phyloP scores from a whole-genome alignment of 2,888 invertebrate species.

The Sclerodermus sp. region DNA sequence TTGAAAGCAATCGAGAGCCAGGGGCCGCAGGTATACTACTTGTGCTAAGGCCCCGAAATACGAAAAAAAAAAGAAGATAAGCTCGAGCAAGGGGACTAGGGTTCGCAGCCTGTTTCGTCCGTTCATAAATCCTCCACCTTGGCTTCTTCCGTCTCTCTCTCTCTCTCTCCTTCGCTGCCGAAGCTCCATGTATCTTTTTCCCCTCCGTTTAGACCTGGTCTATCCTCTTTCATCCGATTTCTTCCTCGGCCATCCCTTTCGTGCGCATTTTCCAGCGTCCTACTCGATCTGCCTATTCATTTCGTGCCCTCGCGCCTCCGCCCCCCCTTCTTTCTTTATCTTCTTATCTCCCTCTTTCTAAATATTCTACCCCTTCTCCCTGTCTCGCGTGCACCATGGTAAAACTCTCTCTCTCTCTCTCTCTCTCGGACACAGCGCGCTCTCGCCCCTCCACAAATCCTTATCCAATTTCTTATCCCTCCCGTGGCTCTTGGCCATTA shows the following conservation, averaged over 20 bases:
- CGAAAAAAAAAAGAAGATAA: constrained; percentile 34
- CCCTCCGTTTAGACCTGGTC: background rate
- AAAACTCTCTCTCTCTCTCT: constrained; percentile 7
- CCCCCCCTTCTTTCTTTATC: background rate
- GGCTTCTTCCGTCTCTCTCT: constrained; percentile 19
- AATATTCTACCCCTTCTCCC: too few species aligned
- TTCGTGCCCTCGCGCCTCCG: background rate
- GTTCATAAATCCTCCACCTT: constrained; percentile 50
- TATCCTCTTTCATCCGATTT: background rate
- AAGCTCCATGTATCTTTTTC: background rate
- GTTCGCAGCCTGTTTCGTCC: constrained; percentile 44
- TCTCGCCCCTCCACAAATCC: constrained; percentile 9
- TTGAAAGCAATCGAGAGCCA: background rate
- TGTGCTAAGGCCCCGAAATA: constrained; percentile 41
- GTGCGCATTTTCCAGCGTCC: background rate
- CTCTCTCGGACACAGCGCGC: background rate
- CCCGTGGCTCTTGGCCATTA: constrained; percentile 23
- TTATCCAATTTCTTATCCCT: constrained; percentile 32
- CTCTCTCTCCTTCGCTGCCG: background rate
- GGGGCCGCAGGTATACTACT: constrained; percentile 29
- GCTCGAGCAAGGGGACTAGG: constrained; percentile 30
- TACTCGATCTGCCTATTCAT: background rate
- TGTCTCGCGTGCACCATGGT: too few species aligned
- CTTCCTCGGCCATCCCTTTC: background rate
- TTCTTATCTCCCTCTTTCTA: background rate